Evolutionary conservation across 2,888 invertebrate genomes (phyloP).

Genomic region (Keiferia lycopersicella): DNA sequence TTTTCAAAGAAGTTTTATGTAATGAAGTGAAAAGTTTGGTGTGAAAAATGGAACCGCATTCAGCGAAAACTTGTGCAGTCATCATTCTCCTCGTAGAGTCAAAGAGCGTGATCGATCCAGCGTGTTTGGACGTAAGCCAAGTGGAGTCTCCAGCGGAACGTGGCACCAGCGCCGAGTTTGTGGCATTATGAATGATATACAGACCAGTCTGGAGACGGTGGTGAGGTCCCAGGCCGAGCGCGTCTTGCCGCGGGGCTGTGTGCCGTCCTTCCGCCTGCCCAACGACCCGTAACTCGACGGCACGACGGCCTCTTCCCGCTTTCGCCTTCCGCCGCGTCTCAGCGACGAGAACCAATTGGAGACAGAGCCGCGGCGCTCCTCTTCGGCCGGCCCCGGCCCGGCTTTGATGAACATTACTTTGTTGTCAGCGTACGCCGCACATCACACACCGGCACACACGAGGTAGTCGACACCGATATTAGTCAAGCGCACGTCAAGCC

Average conservation of each 20-base stretch:
- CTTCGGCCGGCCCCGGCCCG: slow-evolving; percentile 71
- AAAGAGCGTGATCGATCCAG: slow-evolving; percentile 70
- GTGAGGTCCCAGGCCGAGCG: slow-evolving; percentile 83
- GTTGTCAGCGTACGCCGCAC: slow-evolving; percentile 63
- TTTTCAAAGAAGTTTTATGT: neutral
- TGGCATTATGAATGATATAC: slow-evolving; percentile 52
- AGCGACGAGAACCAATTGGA: slow-evolving; percentile 92
- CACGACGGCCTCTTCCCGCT: slow-evolving; percentile 66
- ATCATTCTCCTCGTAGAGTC: slow-evolving; percentile 60
- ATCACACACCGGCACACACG: slow-evolving; percentile 62
- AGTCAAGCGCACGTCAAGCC: slow-evolving; percentile 47
- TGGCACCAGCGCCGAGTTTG: slow-evolving; percentile 36
- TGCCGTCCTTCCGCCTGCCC: slow-evolving; percentile 73
- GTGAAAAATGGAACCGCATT: neutral
- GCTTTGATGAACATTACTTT: slow-evolving; percentile 80
- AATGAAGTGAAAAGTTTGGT: neutral
- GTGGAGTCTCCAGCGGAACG: slow-evolving; percentile 60
- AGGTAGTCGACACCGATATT: slow-evolving; percentile 56
- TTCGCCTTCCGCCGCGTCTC: slow-evolving; percentile 81
- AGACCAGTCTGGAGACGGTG: slow-evolving; percentile 80
- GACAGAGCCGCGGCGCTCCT: slow-evolving; percentile 85
- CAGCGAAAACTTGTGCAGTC: slow-evolving; percentile 48
- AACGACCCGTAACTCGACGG: slow-evolving; percentile 77
- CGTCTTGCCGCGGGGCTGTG: slow-evolving; percentile 72
- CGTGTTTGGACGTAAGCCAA: slow-evolving; percentile 72